These are phyloP conservation scores for Serinus canaria DNA, from an alignment of 2,113 vertebrate genomes.

Conservation along the genomic window DNA sequence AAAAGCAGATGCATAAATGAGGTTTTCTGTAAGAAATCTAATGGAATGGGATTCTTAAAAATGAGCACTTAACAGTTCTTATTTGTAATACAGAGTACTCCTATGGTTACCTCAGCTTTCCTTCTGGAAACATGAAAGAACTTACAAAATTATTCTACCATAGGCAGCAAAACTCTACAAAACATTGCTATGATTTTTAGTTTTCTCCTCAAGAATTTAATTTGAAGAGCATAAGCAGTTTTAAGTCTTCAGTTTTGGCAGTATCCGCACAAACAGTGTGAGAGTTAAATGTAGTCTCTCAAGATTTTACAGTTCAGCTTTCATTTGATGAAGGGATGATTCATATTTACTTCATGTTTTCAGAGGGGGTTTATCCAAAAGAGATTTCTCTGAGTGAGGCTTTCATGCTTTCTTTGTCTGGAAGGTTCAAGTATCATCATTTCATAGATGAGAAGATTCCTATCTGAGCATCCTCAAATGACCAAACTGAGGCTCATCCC, in stretches of 20 bases:
- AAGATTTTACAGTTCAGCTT: background rate
- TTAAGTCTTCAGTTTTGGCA: background rate
- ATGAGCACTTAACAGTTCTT: background rate
- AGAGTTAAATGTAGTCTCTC: background rate
- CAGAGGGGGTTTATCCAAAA: background rate
- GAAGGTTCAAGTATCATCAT: background rate
- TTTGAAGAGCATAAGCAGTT: background rate
- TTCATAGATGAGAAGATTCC: background rate
- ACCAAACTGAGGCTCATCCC: background rate
- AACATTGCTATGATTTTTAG: background rate
- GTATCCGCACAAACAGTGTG: background rate
- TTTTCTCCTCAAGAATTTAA: background rate
- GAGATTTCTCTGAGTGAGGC: background rate
- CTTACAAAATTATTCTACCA: background rate
- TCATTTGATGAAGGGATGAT: background rate
- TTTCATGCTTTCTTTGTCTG: background rate
- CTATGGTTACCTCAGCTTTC: background rate
- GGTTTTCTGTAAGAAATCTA: background rate
- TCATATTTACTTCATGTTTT: background rate
- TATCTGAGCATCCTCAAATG: background rate
- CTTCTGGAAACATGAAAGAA: background rate
- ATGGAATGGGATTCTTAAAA: background rate
- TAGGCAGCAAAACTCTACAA: background rate
- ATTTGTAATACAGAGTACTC: background rate
- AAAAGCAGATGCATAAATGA: slow-evolving; percentile 1